Base-by-base conservation (phyloP, 1,140 invertebrate species). In the Aphelenchoides besseyi region DNA sequence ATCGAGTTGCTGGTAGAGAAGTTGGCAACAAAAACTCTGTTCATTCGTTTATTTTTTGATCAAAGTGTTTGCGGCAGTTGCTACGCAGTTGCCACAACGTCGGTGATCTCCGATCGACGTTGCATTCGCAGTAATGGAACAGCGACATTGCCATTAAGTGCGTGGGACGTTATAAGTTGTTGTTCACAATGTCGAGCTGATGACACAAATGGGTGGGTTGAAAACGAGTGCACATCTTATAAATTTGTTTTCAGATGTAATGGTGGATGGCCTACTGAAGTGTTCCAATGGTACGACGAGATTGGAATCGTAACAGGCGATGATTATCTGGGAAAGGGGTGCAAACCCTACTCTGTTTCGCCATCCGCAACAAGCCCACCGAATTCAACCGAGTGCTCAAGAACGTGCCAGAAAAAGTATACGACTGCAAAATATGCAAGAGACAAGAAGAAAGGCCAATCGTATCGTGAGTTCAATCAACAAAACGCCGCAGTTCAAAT, bases 41-140 rank as follows among this genome's bases (percentile, higher is more conserved):
- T 92, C 0, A 72, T 87, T 16, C 83, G 85, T 69, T 85, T 86
- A 77, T 79, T 88, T 63, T 68, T 87, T 37, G 87, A 88, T 74
- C 87, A 88, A 74, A 85, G 86, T 2, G 74, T 76, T 48, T 88
- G 87, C 79, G 87, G 87, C 29, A 48, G 18, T 18, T 72, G 29
- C 9, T 87, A 84, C 3, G 86, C 55, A 8, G 55, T 5, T 59
- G 48, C 48, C 9, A 54, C 3, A 62, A 29, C 35, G 5, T 66
- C 32, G 53, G 23, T 73, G 0, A 95, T 95, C 90, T 92, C 92
- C 16, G 93, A 96, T 85, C 87, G 93, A 62, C 88, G 88, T 52
- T 96, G 93, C 85, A 93, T 94, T 73, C 90, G 91, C 74, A 91
- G 90, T 0, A 88, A 90, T 30, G 92, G 89, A 59, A 59, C 55